phyloP scores from a whole-genome alignment of 2,113 vertebrate genomes.

The Psittacus erithacus region DNA sequence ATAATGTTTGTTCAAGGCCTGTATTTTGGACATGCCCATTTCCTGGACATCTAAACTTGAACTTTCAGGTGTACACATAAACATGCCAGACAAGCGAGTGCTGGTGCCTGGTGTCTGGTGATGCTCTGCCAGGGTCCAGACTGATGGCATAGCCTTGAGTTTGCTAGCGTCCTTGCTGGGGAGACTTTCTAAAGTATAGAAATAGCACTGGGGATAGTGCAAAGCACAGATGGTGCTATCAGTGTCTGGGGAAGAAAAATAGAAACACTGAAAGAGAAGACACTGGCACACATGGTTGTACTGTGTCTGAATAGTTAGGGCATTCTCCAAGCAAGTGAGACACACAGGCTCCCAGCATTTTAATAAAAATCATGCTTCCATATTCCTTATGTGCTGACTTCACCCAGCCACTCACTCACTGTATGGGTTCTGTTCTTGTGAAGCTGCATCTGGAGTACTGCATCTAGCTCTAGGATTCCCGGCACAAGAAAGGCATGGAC shows the following conservation, averaged over 20 bases:
- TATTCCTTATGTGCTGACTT: background rate
- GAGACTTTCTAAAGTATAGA: background rate
- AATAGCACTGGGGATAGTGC: background rate
- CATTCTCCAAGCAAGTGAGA: background rate
- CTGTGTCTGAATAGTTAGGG: background rate
- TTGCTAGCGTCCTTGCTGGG: background rate
- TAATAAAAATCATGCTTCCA: background rate
- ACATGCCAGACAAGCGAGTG: background rate
- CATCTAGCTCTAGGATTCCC: background rate
- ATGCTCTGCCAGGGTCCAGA: background rate
- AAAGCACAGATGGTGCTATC: background rate
- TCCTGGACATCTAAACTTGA: background rate
- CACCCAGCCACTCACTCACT: background rate
- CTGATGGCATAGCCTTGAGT: background rate
- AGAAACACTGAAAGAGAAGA: background rate
- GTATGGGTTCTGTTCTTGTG: background rate
- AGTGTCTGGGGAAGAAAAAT: background rate
- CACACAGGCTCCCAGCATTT: rapidly evolving
- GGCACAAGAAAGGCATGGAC: background rate
- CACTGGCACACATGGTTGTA: background rate
- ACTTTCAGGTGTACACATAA: background rate
- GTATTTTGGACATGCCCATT: background rate
- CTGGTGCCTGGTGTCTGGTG: background rate
- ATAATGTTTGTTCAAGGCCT: background rate
- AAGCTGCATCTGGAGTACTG: background rate